Evolutionary conservation across 2,113 vertebrate species (phyloP).

Genomic region (Syrrhaptes paradoxus): DNA sequence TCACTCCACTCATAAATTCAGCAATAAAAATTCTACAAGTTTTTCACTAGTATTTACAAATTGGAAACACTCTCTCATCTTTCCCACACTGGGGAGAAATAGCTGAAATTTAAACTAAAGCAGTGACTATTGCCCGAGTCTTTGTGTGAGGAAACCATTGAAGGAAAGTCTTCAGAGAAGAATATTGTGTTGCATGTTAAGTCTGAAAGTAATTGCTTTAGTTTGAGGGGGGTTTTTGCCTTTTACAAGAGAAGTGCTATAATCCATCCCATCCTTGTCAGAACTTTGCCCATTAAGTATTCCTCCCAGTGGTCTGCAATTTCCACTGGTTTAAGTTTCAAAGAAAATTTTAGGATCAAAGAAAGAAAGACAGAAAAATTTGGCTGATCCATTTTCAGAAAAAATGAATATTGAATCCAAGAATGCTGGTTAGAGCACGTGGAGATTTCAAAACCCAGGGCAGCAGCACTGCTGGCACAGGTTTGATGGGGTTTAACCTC

Average conservation of each 20-base stretch:
- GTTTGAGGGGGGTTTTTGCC: not conserved
- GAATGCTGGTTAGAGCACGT: not conserved
- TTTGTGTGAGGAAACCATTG: not conserved
- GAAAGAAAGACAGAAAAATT: not conserved
- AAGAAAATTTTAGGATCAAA: not conserved
- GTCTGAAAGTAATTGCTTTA: not conserved
- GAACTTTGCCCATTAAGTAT: not conserved
- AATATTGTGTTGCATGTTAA: not conserved
- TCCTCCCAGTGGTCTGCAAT: not conserved
- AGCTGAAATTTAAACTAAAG: not conserved
- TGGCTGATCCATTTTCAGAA: not conserved
- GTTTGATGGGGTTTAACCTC: not conserved
- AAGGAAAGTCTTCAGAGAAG: not conserved
- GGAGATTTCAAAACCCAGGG: not conserved
- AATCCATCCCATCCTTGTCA: not conserved
- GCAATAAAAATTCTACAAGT: not conserved
- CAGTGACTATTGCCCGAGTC: not conserved
- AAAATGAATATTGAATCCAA: not conserved
- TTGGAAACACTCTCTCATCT: not conserved
- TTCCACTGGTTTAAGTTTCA: not conserved
- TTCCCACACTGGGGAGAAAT: not conserved
- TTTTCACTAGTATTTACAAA: conserved; percentile 19
- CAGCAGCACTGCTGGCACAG: not conserved
- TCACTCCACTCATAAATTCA: not conserved
- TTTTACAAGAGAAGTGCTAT: not conserved